Base-by-base conservation (phyloP, 2,797 vertebrate species). In the Myotis vivesi region DNA sequence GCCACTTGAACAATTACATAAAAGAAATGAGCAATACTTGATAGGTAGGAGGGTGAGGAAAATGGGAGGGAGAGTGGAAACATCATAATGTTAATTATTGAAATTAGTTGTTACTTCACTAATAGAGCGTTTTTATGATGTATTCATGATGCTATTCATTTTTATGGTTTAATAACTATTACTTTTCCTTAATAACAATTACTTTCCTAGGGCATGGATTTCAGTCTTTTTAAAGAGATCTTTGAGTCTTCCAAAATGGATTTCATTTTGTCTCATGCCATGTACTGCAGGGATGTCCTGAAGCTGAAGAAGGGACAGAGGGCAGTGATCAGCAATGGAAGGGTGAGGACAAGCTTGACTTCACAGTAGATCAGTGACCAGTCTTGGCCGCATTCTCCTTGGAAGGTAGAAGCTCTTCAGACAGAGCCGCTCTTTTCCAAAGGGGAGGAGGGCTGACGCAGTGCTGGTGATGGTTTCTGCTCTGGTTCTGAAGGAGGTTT, bases 301-400 rank as follows among this genome's bases (percentile, higher is more conserved):
- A 99, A 99, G 97, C 98, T 99, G 97, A 99, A 99, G 98, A 99
- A 98, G 96, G 99, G 99, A 90, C 99, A 99, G 98, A 98, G 99
- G 95, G 99, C 99, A 0, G 99, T 99, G 88, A 99, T 99, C 98
- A 99, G 99, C 98, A 99, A 99, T 12, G 99, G 99, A 98, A 98
- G 99, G 98, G 99, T 99, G 97, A 99, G 99, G 41, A 51, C 62
- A 82, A 59, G 51, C 59, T 41, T 93, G 69, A 8, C 17, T 84
- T 20, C 68, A 90, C 1, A 0, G 9, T 51, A 89, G 68, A 51
- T 51, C 46, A 49, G 23, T 76, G 69, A 59, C 11, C 76, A 51
- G 36, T 80, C 28, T 57, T 94, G 81, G 69, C 79, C 66, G 69
- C 68, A 9, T 83, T 75, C 41, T 81, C 3, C 81, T 88, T 17